Percentiles rank a stretch among this genome's conserved stretches.
Evolutionary conservation across 2,113 vertebrate genomes (phyloP).

Genomic region (Murina feae): DNA sequence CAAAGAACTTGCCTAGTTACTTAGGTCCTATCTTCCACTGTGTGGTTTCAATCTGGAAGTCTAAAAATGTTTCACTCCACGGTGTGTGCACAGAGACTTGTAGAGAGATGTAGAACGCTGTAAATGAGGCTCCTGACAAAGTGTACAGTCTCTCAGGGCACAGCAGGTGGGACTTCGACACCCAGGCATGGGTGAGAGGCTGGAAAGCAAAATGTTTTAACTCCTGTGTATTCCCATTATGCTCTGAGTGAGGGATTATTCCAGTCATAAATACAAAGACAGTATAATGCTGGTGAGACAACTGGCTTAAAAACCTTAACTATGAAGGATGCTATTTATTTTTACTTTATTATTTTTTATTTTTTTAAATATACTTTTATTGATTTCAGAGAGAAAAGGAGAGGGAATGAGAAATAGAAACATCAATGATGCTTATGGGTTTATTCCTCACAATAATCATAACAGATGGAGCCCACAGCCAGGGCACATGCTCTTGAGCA

Average conservation of each 20-base stretch:
- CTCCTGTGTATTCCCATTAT: not conserved
- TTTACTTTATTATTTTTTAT: not conserved
- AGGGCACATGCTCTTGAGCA: too few species aligned
- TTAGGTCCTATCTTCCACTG: not conserved
- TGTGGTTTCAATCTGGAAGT: not conserved
- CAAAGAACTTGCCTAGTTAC: not conserved
- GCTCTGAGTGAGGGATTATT: not conserved
- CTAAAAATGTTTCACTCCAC: not conserved
- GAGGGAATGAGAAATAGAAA: too few species aligned
- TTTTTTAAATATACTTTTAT: not conserved
- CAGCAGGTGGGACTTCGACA: rapidly evolving
- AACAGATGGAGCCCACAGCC: too few species aligned
- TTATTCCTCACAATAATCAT: too few species aligned
- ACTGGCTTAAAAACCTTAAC: not conserved
- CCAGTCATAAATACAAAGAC: not conserved
- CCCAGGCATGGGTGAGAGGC: not conserved
- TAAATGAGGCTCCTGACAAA: not conserved
- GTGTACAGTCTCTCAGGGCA: not conserved
- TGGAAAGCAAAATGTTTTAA: not conserved
- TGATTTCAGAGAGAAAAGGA: too few species aligned
- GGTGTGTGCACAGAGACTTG: not conserved
- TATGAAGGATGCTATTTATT: not conserved
- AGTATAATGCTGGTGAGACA: not conserved
- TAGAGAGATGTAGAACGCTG: not conserved
- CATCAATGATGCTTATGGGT: too few species aligned